Evolutionary conservation across 2,888 invertebrate species (phyloP), one percentile per base, ranked within the genome.

Genomic region (Panzeria rudis): DNA sequence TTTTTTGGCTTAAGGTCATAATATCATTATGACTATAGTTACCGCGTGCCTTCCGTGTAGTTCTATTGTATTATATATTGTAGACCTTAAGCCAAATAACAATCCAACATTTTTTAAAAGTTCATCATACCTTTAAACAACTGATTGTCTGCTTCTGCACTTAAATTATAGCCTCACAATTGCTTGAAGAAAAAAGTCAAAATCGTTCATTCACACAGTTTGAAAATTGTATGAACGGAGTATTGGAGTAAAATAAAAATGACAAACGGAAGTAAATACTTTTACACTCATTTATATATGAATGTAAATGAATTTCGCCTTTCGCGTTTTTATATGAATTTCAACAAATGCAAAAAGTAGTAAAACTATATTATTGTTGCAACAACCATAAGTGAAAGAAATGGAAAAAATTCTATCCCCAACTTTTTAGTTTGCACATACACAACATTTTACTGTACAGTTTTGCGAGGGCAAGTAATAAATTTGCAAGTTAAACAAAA

Each of bases 261-360:
- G 77, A 85, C 81, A 82, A 78, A 78, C 81, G 82, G 78, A 82
- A 82, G 73, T 78, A 73, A 73, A 78, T 78, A 75, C 73, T 78
- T 82, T 78, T 75, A 59, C 78, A 82, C 73, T 78, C 84, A 78
- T 78, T 85, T 86, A 72, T 73, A 41, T 23, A 8, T 62, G 61
- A 75, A 79, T 78, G 35, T 62, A 29, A 66, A 79, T 76, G 62
- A 80, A 69, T 80, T 77, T 69, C 17, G 44, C 61, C 66, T 25
- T 69, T 25, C 54, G 50, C 59, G 56, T 38, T 59, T 59, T 61
- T 56, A 69, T 50, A 75, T 29, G 17, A 62, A 52, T 35, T 59
- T 15, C 41, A 56, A 23, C 13, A 17, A 29, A 47, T 6, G 35
- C 17, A 47, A 69, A 54, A 35, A 8, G 3, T n/a, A 38, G 29